Conservation (phyloP, 2,888 invertebrate genomes). For the Theretra japonica region DNA sequence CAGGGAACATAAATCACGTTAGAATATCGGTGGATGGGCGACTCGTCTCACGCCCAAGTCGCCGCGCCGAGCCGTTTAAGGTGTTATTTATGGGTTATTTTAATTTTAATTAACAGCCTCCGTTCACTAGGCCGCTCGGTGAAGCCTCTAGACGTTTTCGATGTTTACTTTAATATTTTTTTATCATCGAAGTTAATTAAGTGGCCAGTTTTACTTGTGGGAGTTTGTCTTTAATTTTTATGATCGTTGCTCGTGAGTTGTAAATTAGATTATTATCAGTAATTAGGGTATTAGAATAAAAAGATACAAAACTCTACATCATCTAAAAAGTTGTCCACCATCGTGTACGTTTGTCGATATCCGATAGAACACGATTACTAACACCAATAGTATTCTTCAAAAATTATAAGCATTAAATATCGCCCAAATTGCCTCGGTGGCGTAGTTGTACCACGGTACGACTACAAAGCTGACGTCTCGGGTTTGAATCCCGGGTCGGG, state of each 20-base stretch:
- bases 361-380: too few species aligned
- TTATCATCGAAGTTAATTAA: slow-evolving; percentile 15
- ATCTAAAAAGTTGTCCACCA: too few species aligned
- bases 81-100: slow-evolving; percentile 32
- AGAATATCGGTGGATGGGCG: slow-evolving; percentile 10
- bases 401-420: too few species aligned
- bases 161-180: slow-evolving; percentile 22
- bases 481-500: too few species aligned
- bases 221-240: neutral
- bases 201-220: neutral
- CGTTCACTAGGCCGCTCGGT: slow-evolving; percentile 23
- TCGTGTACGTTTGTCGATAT: too few species aligned
- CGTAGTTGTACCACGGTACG: too few species aligned
- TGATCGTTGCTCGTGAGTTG: neutral
- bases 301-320: too few species aligned
- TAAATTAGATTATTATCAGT: too few species aligned
- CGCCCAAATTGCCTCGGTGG: too few species aligned
- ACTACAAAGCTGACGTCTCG: too few species aligned
- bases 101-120: slow-evolving; percentile 34
- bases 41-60: slow-evolving; percentile 29
- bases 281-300: too few species aligned
- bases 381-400: too few species aligned
- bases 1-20: neutral
- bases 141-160: slow-evolving; percentile 17
- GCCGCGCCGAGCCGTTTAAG: slow-evolving; percentile 32